phyloP scores from a whole-genome alignment of 2,797 vertebrate genomes.

The Muscicapa striata region DNA sequence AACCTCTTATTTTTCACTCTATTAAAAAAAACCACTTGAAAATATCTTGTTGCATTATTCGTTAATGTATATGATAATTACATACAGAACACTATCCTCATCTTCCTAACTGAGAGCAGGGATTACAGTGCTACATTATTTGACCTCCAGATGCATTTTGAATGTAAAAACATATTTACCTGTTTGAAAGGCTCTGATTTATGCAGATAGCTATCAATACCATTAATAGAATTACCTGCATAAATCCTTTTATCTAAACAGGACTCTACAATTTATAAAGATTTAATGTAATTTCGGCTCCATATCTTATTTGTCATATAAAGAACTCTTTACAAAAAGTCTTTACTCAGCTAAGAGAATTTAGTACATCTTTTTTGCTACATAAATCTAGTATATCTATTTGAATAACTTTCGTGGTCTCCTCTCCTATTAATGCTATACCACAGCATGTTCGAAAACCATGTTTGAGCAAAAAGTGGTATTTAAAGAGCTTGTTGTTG shows the following conservation, averaged over 20 bases:
- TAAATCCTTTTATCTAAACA: not conserved
- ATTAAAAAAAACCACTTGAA: not conserved
- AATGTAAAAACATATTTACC: not conserved
- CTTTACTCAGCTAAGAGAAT: not conserved
- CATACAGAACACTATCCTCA: not conserved
- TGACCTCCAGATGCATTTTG: not conserved
- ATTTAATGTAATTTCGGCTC: not conserved
- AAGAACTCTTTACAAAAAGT: not conserved
- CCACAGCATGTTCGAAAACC: not conserved
- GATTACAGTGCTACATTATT: not conserved
- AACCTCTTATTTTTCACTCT: not conserved
- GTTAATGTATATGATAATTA: not conserved
- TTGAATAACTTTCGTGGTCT: not conserved
- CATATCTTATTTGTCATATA: not conserved
- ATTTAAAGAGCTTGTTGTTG: slow-evolving; percentile 54
- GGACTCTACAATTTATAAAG: not conserved
- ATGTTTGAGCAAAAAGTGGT: not conserved
- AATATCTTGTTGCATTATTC: not conserved
- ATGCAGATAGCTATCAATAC: not conserved
- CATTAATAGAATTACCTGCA: not conserved
- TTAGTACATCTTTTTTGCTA: not conserved
- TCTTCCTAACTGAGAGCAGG: not conserved
- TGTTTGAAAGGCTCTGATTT: not conserved
- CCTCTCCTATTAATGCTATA: not conserved
- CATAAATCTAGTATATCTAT: not conserved